phyloP scores from a whole-genome alignment of 2,888 invertebrate genomes.

The Tortrix viridana region DNA sequence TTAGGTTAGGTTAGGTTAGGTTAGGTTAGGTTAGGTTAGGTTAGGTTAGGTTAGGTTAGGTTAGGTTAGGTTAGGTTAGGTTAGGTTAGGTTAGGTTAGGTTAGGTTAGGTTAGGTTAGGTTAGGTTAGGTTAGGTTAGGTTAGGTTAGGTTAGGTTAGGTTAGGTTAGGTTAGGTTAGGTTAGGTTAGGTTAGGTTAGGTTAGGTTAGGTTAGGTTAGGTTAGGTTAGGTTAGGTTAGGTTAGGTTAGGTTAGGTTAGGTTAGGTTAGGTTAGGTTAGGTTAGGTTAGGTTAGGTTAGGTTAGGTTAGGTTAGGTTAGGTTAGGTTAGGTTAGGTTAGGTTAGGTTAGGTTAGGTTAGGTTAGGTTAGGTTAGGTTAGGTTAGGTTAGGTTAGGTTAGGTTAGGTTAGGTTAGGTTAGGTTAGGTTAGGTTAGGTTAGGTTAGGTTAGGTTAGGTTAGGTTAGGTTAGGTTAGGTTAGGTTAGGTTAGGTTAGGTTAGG shows the following conservation, averaged over 20 bases:
- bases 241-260: conserved; percentile 60
- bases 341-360: conserved; percentile 45
- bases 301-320: conserved; percentile 52
- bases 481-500: conserved; percentile 48
- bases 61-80: conserved; percentile 49
- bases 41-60: conserved; percentile 47
- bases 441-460: conserved; percentile 50
- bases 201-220: conserved; percentile 54
- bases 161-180: conserved; percentile 49
- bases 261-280: conserved; percentile 59
- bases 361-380: conserved; percentile 48
- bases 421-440: conserved; percentile 50
- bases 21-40: conserved; percentile 41
- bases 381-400: conserved; percentile 49
- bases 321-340: conserved; percentile 48
- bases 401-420: conserved; percentile 50
- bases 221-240: conserved; percentile 51
- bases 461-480: conserved; percentile 47
- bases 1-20: conserved; percentile 45
- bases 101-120: conserved; percentile 36
- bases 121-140: conserved; percentile 46
- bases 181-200: conserved; percentile 55
- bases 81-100: conserved; percentile 50
- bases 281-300: conserved; percentile 56
- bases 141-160: conserved; percentile 49